Percentiles rank a stretch among this genome's conserved stretches.
phyloP scores from a whole-genome alignment of 1,140 invertebrate species.

The Linepithema humile region DNA sequence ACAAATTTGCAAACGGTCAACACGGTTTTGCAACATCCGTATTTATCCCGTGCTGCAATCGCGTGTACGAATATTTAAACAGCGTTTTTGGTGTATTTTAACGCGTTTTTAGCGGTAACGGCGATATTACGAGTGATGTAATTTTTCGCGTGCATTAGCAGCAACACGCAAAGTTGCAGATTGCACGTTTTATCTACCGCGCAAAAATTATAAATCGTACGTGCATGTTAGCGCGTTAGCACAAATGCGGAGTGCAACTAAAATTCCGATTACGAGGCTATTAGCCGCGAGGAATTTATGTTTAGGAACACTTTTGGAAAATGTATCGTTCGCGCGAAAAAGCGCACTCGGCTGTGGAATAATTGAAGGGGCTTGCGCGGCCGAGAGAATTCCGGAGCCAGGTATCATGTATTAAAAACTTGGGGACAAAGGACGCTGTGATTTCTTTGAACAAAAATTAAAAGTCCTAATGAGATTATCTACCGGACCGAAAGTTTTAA shows the following conservation, averaged over 20 bases:
- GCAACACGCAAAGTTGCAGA: slow-evolving; percentile 21
- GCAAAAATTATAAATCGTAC: slow-evolving; percentile 48
- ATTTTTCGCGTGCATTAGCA: slow-evolving; percentile 48
- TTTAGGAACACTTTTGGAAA: slow-evolving; percentile 1
- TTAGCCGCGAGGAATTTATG: slow-evolving; percentile 24
- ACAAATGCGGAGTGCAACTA: neutral
- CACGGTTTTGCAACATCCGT: neutral
- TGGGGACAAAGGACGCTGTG: neutral
- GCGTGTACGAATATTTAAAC: slow-evolving; percentile 31
- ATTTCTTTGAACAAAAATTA: slow-evolving; percentile 46
- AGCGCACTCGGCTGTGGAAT: neutral
- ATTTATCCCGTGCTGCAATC: slow-evolving; percentile 11
- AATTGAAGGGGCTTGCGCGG: neutral
- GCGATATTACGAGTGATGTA: slow-evolving; percentile 43
- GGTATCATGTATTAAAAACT: slow-evolving; percentile 38
- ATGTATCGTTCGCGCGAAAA: neutral
- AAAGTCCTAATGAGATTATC: slow-evolving; percentile 44
- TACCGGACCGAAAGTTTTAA: slow-evolving; percentile 49
- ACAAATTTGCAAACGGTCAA: slow-evolving; percentile 25
- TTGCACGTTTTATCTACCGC: slow-evolving; percentile 36
- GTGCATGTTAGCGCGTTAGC: slow-evolving; percentile 25
- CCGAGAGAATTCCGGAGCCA: neutral
- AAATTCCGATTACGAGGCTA: slow-evolving; percentile 27
- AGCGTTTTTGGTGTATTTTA: slow-evolving; percentile 22
- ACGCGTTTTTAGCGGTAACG: slow-evolving; percentile 21